Evolutionary conservation across 2,888 invertebrate species (phyloP), one percentile per base, ranked within the genome.

Genomic region (Thera britannica): DNA sequence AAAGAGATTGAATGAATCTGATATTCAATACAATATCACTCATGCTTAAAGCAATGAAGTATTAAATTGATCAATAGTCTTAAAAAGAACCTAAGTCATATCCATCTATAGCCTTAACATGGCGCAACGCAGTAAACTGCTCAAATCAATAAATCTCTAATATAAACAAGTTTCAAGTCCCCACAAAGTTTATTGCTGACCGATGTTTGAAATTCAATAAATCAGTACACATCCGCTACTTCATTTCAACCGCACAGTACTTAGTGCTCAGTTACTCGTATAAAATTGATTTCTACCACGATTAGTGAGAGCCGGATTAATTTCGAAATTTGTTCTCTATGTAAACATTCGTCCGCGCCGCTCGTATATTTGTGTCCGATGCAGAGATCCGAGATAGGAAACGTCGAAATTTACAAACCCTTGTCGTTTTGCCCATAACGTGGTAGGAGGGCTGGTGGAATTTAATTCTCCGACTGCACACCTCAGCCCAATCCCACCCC

Each of bases 351-450:
- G 88, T 90, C 87, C 88, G 84, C 86, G 88, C 87, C 86, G 87
- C 84, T 79, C 83, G 86, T 83, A 86, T 83, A 82, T 84, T 85
- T 68, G 68, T 67, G 87, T 85, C 87, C 83, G 80, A 77, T 84
- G 86, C 90, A 90, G 85, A 91, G 91, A 84, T 87, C 85, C 60
- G 67, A 89, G 92, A 92, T 92, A 92, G 86, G 81, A 84, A 88
- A 90, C 87, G 91, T 92, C 90, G 88, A 88, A 90, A 91, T 90
- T 89, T 88, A 89, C 90, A 88, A 90, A 90, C 90, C 91, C 92
- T 92, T 91, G 92, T 93, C 89, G 90, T 85, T 87, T 84, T 84
- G 80, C 85, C 88, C 88, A 89, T 91, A 90, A 89, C 91, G 86
- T 92, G 87, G 92, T 88, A 90, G 92, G 93, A 89, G 92, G 90